These are phyloP conservation scores for Lasiurus borealis DNA, from an alignment of 2,113 vertebrate species.

Conservation along the genomic window DNA sequence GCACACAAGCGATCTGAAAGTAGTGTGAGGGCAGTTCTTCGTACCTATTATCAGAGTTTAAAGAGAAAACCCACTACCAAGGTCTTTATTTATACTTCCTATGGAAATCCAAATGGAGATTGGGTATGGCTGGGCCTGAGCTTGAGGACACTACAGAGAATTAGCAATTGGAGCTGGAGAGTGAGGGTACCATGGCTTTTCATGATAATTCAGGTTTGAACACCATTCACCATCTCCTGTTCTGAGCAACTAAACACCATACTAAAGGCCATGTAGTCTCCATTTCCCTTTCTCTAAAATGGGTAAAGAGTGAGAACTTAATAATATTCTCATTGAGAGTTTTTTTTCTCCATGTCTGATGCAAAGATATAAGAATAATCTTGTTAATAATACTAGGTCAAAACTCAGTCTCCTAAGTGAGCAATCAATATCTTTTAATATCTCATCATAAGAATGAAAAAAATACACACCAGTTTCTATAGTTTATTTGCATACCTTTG, in stretches of 20 bases:
- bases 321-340: neutral
- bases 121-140: neutral
- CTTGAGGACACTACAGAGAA: neutral
- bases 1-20: neutral
- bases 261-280: neutral
- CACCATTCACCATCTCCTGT: neutral
- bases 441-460: neutral
- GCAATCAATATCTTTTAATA: neutral
- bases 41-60: neutral
- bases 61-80: neutral
- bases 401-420: neutral
- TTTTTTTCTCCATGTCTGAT: slow-evolving; percentile 18
- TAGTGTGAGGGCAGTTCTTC: neutral
- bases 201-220: neutral
- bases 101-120: neutral
- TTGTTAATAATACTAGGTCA: neutral
- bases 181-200: neutral
- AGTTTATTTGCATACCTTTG: neutral
- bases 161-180: neutral
- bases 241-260: slow-evolving; percentile 8
- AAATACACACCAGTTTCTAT: neutral
- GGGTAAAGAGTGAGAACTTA: neutral
- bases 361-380: neutral
- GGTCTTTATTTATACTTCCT: neutral
- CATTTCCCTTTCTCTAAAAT: neutral